Evolutionary conservation across 2,888 invertebrate species (phyloP).

Genomic region (Plemyria rubiginata): DNA sequence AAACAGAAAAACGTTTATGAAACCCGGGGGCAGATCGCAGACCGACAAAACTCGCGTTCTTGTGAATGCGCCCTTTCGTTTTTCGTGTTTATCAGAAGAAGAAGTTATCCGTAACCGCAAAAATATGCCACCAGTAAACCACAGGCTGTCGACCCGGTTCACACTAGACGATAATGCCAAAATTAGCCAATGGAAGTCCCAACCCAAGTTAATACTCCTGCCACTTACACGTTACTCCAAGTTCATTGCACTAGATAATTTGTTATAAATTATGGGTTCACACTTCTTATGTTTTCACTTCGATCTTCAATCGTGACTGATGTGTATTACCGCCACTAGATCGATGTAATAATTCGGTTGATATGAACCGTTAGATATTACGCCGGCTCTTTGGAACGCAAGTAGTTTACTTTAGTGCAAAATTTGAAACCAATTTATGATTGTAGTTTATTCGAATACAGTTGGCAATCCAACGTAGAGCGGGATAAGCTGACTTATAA

Average conservation of each 20-base stretch:
- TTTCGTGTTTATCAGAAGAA: slow-evolving; percentile 5
- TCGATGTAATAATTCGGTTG: slow-evolving; percentile 74
- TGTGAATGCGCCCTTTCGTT: not conserved
- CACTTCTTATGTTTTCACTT: slow-evolving; percentile 80
- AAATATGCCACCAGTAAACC: slow-evolving; percentile 66
- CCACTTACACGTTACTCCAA: slow-evolving; percentile 73
- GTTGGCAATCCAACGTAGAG: slow-evolving; percentile 30
- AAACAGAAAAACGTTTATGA: too few relatives aligned
- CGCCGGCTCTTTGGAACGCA: slow-evolving; percentile 30
- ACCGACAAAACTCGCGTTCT: not conserved
- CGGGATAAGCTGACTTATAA: slow-evolving; percentile 39
- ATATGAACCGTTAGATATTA: slow-evolving; percentile 69
- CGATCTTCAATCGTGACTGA: slow-evolving; percentile 74
- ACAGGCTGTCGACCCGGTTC: slow-evolving; percentile 60
- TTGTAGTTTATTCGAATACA: slow-evolving; percentile 37
- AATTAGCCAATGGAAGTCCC: slow-evolving; percentile 66
- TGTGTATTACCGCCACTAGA: slow-evolving; percentile 67
- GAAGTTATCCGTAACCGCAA: slow-evolving; percentile 40
- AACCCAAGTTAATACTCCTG: slow-evolving; percentile 64
- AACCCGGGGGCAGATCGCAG: not conserved
- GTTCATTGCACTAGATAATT: slow-evolving; percentile 79
- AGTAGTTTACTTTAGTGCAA: slow-evolving; percentile 42
- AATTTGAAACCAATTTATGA: slow-evolving; percentile 46
- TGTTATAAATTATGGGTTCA: slow-evolving; percentile 80
- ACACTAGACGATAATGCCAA: slow-evolving; percentile 64